A percentile compares a stretch with the other conserved stretches of the same genome.
Conservation (phyloP, 2,113 vertebrate species). For the Paedocypris sp. region DNA sequence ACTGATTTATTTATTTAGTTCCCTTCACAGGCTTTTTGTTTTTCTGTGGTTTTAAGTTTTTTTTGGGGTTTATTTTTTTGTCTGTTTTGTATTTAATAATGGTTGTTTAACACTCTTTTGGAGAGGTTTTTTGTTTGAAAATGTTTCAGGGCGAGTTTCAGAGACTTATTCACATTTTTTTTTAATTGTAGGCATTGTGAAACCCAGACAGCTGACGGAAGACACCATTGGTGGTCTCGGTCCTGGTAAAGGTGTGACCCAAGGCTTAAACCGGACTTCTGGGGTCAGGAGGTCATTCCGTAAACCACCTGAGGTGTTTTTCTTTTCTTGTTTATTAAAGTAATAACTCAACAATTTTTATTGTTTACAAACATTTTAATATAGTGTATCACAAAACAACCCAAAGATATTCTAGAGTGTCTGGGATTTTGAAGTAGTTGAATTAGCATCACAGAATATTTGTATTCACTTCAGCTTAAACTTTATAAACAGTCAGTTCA, state of each 20-base stretch:
- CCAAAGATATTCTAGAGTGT: no score
- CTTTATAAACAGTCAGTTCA: no score
- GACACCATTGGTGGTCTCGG: conserved; percentile 75
- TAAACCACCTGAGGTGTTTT: conserved; percentile 84
- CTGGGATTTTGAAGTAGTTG: no score
- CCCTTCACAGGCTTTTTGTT: no score
- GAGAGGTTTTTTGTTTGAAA: not conserved
- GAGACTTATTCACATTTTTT: not conserved
- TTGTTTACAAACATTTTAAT: no score
- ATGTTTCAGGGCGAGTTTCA: conserved; percentile 33
- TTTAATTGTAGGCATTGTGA: conserved; percentile 70
- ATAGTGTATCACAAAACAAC: no score
- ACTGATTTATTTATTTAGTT: no score
- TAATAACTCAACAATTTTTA: no score
- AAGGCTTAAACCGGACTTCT: conserved; percentile 82
- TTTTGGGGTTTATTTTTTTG: conserved; percentile 36
- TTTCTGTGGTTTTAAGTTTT: not conserved
- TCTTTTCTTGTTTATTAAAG: not conserved
- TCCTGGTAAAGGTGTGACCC: conserved; percentile 80
- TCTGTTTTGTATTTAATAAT: conserved; percentile 28
- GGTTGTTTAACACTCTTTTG: conserved; percentile 11
- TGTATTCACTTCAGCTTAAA: no score
- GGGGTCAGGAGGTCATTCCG: conserved; percentile 94
- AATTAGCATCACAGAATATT: no score
- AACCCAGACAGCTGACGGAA: conserved; percentile 80